phyloP scores from a whole-genome alignment of 1,140 invertebrate genomes.

The Drosophila kohkoa region DNA sequence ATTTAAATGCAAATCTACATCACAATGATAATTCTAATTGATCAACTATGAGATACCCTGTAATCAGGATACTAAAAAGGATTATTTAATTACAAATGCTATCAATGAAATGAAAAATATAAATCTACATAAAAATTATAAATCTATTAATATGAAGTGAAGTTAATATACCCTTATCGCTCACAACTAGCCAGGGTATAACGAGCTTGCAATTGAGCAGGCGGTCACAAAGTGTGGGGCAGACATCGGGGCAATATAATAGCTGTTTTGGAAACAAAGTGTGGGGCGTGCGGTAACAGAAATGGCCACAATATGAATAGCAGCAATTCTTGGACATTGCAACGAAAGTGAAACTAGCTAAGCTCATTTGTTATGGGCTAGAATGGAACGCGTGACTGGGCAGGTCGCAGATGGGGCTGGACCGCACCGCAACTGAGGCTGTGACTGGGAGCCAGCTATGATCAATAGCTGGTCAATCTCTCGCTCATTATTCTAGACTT shows the following conservation, averaged over 20 bases:
- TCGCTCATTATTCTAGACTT: slow-evolving; percentile 48
- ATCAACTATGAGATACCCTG: slow-evolving; percentile 13
- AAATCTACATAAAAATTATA: not conserved
- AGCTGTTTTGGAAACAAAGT: slow-evolving; percentile 24
- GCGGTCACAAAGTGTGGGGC: not conserved
- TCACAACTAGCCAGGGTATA: slow-evolving; percentile 9
- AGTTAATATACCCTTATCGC: not conserved
- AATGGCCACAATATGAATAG: slow-evolving; percentile 14
- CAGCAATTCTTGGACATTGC: slow-evolving; percentile 50
- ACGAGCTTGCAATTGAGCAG: slow-evolving; percentile 15
- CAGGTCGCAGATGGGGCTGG: not conserved
- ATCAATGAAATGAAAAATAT: not conserved
- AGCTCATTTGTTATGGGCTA: slow-evolving; percentile 55
- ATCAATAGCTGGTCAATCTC: slow-evolving; percentile 8
- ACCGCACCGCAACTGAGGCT: not conserved
- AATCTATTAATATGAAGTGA: not conserved
- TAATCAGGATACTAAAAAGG: not conserved
- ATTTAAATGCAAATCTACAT: not conserved
- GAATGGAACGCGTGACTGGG: slow-evolving; percentile 50
- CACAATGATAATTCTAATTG: not conserved
- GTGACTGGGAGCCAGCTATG: not conserved
- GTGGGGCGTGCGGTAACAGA: slow-evolving; percentile 28
- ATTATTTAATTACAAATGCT: not conserved
- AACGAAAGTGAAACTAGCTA: slow-evolving; percentile 71
- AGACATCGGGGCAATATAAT: slow-evolving; percentile 24